Conservation (phyloP, 2,888 invertebrate species). For the Caenorhabditis sp. region DNA sequence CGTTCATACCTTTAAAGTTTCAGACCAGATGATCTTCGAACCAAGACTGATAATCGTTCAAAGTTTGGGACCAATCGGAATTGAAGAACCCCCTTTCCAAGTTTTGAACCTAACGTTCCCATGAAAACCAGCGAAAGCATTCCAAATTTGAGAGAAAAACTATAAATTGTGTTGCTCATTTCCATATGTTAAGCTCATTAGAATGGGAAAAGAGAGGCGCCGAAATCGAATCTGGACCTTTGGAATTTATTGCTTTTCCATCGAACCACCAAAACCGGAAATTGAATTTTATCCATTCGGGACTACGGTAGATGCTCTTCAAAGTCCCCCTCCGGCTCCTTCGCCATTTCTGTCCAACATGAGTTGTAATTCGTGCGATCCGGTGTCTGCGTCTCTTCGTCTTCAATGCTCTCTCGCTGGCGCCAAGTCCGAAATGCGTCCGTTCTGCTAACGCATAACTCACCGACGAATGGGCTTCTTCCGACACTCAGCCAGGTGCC, state of each 20-base stretch:
- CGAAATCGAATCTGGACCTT: slow-evolving; percentile 40
- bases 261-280: slow-evolving; percentile 3
- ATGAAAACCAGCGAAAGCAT: slow-evolving; percentile 13
- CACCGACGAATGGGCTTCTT: slow-evolving; percentile 40
- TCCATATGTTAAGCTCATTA: slow-evolving; percentile 53
- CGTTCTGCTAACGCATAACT: slow-evolving; percentile 30
- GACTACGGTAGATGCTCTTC: slow-evolving; percentile 8
- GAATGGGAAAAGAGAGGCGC: background rate
- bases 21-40: no score
- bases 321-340: background rate
- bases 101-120: background rate
- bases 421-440: slow-evolving; percentile 41
- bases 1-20: no score
- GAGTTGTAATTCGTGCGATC: slow-evolving; percentile 24
- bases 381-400: slow-evolving; percentile 21
- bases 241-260: slow-evolving; percentile 41
- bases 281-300: slow-evolving; percentile 24
- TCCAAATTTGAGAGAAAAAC: slow-evolving; percentile 17
- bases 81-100: background rate
- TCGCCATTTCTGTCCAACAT: no score
- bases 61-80: no score
- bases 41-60: no score
- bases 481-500: slow-evolving; percentile 36
- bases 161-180: slow-evolving; percentile 42
- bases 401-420: slow-evolving; percentile 15